Evolutionary conservation across 2,888 invertebrate species (phyloP).

Genomic region (Podotricha telesiphe): DNA sequence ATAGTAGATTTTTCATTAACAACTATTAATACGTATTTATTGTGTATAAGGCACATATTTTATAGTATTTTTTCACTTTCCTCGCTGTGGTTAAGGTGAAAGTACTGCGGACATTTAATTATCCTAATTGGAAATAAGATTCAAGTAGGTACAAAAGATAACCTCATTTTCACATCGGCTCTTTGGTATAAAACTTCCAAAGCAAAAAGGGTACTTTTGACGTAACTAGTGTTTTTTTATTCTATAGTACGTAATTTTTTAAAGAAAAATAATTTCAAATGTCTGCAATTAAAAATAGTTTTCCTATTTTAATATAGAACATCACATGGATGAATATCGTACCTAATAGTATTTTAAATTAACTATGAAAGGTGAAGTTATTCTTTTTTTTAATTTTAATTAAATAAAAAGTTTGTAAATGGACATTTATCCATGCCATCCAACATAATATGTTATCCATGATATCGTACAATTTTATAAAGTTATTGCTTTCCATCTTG

Average conservation of each 20-base stretch:
- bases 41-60: neutral
- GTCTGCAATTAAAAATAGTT: neutral
- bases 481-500: neutral
- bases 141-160: constrained; percentile 24
- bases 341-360: neutral
- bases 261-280: neutral
- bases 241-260: neutral
- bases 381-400: neutral
- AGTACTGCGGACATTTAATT: constrained; percentile 22
- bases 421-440: too few species aligned
- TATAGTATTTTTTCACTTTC: neutral
- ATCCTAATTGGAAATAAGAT: constrained; percentile 26
- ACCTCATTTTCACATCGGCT: constrained; percentile 23
- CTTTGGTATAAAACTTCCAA: constrained; percentile 23
- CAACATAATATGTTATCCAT: too few species aligned
- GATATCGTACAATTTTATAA: neutral
- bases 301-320: neutral
- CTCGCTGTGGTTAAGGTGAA: neutral
- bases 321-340: neutral
- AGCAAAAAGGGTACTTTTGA: constrained; percentile 22
- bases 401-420: neutral
- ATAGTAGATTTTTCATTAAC: too few species aligned
- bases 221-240: constrained; percentile 16
- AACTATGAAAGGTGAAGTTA: neutral
- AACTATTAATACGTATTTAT: too few species aligned